Conservation (phyloP, 2,797 vertebrate species). For the Sebastes jordani region DNA sequence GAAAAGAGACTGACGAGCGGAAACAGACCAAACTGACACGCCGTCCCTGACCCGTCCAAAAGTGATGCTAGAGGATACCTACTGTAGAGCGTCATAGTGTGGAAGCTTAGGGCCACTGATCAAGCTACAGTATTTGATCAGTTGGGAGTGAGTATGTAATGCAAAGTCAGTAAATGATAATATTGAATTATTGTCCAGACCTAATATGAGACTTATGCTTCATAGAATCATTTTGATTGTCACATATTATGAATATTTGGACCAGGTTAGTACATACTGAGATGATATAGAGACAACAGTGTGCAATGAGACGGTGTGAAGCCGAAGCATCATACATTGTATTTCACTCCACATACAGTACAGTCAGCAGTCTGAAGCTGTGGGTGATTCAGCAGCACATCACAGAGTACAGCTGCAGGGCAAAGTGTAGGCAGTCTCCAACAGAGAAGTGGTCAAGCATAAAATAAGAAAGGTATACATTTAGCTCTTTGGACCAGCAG, state of each 20-base stretch:
- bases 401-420: background rate
- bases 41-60: too few relatives aligned
- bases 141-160: background rate
- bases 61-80: accelerated
- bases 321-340: background rate
- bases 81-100: background rate
- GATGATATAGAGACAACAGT: background rate
- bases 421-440: background rate
- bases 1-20: too few relatives aligned
- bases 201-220: background rate
- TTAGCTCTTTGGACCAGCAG: background rate
- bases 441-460: slow-evolving; percentile 7
- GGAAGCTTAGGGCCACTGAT: background rate
- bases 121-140: background rate
- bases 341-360: background rate
- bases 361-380: slow-evolving; percentile 26
- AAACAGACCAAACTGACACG: too few relatives aligned
- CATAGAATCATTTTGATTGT: background rate
- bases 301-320: background rate
- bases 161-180: background rate
- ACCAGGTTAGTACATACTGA: background rate
- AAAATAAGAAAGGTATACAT: slow-evolving; percentile 8
- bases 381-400: slow-evolving; percentile 19
- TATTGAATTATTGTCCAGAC: background rate
- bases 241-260: background rate